phyloP scores from a whole-genome alignment of 2,888 invertebrate species.

The Helobdella robusta region DNA sequence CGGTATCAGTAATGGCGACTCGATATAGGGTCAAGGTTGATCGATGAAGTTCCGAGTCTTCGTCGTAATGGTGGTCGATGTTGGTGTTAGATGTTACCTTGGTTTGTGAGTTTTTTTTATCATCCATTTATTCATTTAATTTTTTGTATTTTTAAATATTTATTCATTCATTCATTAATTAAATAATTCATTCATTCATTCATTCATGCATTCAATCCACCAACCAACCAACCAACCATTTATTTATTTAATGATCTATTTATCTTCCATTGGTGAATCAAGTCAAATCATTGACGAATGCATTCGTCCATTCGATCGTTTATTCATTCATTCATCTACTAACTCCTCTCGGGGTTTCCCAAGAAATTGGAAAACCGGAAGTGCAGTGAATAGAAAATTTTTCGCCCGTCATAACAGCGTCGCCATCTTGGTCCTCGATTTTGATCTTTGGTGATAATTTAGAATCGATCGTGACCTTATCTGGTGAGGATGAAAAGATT shows the following conservation, averaged over 20 bases:
- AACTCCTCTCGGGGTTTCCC: background rate
- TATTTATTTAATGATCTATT: conserved; percentile 3
- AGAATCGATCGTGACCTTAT: background rate
- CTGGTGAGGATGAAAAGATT: background rate
- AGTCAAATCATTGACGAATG: background rate
- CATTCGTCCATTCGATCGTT: background rate
- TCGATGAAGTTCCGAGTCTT: too few relatives aligned
- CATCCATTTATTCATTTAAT: too few relatives aligned
- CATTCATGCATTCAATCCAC: background rate
- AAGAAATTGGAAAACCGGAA: too few relatives aligned
- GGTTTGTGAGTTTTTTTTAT: too few relatives aligned
- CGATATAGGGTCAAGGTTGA: too few relatives aligned
- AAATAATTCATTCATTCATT: background rate
- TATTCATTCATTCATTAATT: background rate
- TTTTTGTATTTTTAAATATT: background rate
- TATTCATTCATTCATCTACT: background rate
- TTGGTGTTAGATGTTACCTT: too few relatives aligned
- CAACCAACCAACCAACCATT: background rate
- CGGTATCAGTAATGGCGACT: too few relatives aligned
- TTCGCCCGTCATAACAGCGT: too few relatives aligned
- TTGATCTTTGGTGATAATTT: background rate
- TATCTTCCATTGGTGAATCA: background rate
- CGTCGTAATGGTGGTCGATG: too few relatives aligned
- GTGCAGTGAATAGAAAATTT: too few relatives aligned
- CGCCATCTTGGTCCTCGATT: too few relatives aligned